A percentile compares a stretch with the other conserved stretches of the same genome.
These are phyloP conservation scores for Pempheris klunzingeri DNA, from an alignment of 2,797 vertebrate genomes.

Conservation along the genomic window DNA sequence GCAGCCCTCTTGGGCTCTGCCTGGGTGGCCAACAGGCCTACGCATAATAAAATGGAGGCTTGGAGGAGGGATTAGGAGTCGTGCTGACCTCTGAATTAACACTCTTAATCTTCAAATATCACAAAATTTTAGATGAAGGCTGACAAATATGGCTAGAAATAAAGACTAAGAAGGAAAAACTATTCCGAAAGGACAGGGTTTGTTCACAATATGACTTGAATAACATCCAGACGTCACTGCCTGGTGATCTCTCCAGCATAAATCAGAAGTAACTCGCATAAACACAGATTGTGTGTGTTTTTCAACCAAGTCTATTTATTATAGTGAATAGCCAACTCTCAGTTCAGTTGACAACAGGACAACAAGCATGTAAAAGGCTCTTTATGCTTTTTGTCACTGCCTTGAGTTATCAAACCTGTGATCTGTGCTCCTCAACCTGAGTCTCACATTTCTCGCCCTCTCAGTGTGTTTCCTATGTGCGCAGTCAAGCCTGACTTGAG, in stretches of 20 bases:
- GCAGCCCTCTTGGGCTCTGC: constrained; percentile 58
- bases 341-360: constrained; percentile 68
- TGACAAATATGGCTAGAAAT: constrained; percentile 24
- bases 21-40: constrained; percentile 73
- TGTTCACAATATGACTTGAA: not conserved
- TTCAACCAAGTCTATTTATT: constrained; percentile 43
- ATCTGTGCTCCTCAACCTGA: constrained; percentile 79
- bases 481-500: constrained; percentile 82
- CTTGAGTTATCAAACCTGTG: constrained; percentile 76
- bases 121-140: constrained; percentile 37
- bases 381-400: constrained; percentile 82
- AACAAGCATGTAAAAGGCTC: constrained; percentile 76
- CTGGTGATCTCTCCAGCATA: constrained; percentile 5
- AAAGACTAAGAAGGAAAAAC: constrained; percentile 45
- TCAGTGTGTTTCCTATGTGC: constrained; percentile 83
- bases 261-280: constrained; percentile 28
- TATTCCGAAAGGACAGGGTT: constrained; percentile 31
- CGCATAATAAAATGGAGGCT: constrained; percentile 25
- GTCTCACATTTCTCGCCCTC: constrained; percentile 83
- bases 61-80: constrained; percentile 12
- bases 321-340: constrained; percentile 45
- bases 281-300: constrained; percentile 34
- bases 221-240: not conserved
- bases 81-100: constrained; percentile 60
- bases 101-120: constrained; percentile 39